Evolutionary conservation across 2,888 invertebrate species (phyloP).

Genomic region (Hirudinaria manillensis): DNA sequence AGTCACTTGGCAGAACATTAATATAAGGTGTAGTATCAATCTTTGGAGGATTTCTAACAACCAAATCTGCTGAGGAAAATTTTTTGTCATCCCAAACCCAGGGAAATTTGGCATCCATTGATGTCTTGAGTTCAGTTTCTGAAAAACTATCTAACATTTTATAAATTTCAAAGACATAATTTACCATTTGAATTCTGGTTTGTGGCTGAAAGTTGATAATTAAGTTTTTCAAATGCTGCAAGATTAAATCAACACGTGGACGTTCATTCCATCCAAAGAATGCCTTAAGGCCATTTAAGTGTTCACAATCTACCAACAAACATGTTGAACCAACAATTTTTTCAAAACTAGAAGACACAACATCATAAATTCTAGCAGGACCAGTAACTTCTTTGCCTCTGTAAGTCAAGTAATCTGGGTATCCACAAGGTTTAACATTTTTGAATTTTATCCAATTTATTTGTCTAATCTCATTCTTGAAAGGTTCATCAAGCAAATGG

Average conservation of each 20-base stretch:
- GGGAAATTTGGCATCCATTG: not conserved
- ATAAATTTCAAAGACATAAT: conserved; percentile 13
- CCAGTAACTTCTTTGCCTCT: not conserved
- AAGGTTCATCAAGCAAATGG: not conserved
- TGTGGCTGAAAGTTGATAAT: conserved; percentile 14
- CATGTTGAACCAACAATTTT: conserved; percentile 28
- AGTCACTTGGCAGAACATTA: conserved; percentile 37
- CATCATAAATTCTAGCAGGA: conserved; percentile 15
- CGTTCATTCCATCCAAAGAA: conserved; percentile 18
- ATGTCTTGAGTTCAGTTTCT: not conserved
- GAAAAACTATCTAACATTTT: not conserved
- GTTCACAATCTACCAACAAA: not conserved
- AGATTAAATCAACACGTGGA: conserved; percentile 6
- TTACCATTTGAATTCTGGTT: not conserved
- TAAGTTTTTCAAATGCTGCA: conserved; percentile 22
- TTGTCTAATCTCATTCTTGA: not conserved
- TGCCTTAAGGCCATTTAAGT: conserved; percentile 11
- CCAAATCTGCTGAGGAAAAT: conserved; percentile 28
- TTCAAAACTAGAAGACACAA: conserved; percentile 5
- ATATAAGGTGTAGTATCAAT: conserved; percentile 36
- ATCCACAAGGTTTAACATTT: conserved; percentile 15
- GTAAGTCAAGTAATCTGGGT: conserved; percentile 16
- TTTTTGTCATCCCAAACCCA: conserved; percentile 42
- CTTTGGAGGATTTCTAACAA: not conserved
- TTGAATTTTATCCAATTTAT: conserved; percentile 9